Percentiles rank a stretch among this genome's conserved stretches.
These are phyloP conservation scores for Gallinago solitaria DNA, from an alignment of 2,797 vertebrate genomes.

Conservation along the genomic window DNA sequence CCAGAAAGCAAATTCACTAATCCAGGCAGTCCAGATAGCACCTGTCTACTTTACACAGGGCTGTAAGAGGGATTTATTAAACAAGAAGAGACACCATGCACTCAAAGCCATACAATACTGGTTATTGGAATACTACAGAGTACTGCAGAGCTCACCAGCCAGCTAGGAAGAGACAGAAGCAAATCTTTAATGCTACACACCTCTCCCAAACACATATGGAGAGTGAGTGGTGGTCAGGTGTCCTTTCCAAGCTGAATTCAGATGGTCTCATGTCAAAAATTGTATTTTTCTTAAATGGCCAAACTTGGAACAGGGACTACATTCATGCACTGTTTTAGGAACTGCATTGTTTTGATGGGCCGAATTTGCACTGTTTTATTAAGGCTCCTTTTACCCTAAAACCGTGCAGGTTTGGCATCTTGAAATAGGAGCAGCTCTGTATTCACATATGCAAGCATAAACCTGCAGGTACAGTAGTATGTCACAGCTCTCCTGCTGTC, in stretches of 20 bases:
- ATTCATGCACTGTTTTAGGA: neutral
- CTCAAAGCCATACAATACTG: neutral
- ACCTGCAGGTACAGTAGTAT: neutral
- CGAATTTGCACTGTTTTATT: neutral
- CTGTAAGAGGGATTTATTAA: neutral
- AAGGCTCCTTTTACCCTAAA: neutral
- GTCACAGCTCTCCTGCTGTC: neutral
- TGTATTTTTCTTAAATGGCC: neutral
- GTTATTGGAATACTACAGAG: neutral
- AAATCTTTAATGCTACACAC: neutral
- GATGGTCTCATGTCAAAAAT: neutral
- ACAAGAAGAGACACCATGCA: neutral
- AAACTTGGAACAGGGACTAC: neutral
- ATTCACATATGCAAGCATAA: neutral
- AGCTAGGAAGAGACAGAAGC: neutral
- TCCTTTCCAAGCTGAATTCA: neutral
- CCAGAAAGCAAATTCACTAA: neutral
- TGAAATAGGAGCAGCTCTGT: neutral
- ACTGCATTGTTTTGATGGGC: neutral
- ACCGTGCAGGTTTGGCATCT: neutral
- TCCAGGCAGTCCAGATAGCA: neutral
- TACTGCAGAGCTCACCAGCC: neutral
- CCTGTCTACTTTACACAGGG: neutral
- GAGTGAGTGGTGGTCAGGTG: neutral
- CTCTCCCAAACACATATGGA: neutral